A percentile compares a stretch with the other conserved stretches of the same genome.
Conservation (phyloP, 2,797 vertebrate species). For the Liasis olivaceus region DNA sequence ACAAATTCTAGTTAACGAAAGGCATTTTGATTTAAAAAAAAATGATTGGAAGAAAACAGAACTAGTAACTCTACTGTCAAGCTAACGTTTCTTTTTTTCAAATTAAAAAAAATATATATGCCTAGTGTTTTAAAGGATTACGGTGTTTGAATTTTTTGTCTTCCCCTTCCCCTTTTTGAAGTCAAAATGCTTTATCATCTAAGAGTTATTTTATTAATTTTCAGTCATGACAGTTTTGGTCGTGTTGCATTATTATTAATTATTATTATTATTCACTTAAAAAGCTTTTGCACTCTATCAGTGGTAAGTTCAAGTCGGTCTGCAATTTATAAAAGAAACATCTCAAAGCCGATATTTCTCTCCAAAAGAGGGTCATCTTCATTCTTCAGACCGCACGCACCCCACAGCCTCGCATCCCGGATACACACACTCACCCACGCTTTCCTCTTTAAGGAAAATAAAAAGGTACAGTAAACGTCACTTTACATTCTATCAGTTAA, state of each 20-base stretch:
- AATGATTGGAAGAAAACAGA: conserved; percentile 72
- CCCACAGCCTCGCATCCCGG: conserved; percentile 40
- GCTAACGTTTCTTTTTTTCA: conserved; percentile 66
- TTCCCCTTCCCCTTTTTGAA: conserved; percentile 55
- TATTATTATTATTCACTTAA: conserved; percentile 46
- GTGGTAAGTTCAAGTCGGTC: conserved; percentile 72
- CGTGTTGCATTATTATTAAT: conserved; percentile 56
- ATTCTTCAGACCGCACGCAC: conserved; percentile 63
- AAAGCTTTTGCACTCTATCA: conserved; percentile 65
- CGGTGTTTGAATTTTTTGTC: conserved; percentile 5
- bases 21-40: conserved; percentile 66
- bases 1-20: conserved; percentile 70
- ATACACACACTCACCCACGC: conserved; percentile 32
- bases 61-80: conserved; percentile 68
- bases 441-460: conserved; percentile 58
- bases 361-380: conserved; percentile 47
- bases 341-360: conserved; percentile 69
- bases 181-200: conserved; percentile 71
- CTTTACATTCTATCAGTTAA: conserved; percentile 53
- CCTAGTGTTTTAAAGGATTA: conserved; percentile 64
- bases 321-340: conserved; percentile 65
- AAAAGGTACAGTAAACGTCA: conserved; percentile 61
- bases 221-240: conserved; percentile 71
- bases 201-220: conserved; percentile 62
- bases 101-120: conserved; percentile 41